Percentiles rank a stretch among this genome's conserved stretches.
Conservation (phyloP, 2,797 vertebrate genomes). For the Gymnodraco acuticeps region DNA sequence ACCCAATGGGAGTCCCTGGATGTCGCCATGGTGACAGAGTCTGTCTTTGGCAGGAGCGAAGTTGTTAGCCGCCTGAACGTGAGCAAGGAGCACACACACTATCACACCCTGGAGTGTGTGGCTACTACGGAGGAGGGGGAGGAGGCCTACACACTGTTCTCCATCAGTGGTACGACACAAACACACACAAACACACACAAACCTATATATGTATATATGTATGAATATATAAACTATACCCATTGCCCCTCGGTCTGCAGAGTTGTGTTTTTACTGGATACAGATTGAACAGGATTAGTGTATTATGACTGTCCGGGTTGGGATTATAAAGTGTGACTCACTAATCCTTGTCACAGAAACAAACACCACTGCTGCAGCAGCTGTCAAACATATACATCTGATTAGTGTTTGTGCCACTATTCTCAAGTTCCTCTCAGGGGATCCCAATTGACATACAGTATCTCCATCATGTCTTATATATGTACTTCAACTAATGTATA, state of each 20-base stretch:
- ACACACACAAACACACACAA: slow-evolving; percentile 6
- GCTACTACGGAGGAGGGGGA: slow-evolving; percentile 89
- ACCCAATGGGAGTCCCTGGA: slow-evolving; percentile 85
- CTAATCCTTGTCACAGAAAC: slow-evolving; percentile 75
- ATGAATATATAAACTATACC: slow-evolving; percentile 11
- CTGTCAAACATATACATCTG: slow-evolving; percentile 6
- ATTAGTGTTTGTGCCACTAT: too few relatives aligned
- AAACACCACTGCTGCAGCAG: slow-evolving; percentile 76
- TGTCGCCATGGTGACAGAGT: slow-evolving; percentile 83
- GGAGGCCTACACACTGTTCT: slow-evolving; percentile 89
- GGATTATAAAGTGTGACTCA: slow-evolving; percentile 71
- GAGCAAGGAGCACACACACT: slow-evolving; percentile 86
- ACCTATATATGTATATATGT: not conserved
- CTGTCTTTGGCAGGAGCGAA: slow-evolving; percentile 86
- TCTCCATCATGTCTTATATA: too few relatives aligned
- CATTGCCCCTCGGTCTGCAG: slow-evolving; percentile 37
- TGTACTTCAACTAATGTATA: too few relatives aligned
- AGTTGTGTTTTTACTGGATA: slow-evolving; percentile 63
- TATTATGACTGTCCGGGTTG: slow-evolving; percentile 78
- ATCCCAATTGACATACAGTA: too few relatives aligned
- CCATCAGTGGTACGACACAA: slow-evolving; percentile 80
- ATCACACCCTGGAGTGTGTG: slow-evolving; percentile 92
- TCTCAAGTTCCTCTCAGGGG: too few relatives aligned
- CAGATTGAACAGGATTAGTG: slow-evolving; percentile 81
- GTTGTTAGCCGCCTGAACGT: slow-evolving; percentile 93